Evolutionary conservation across 2,888 invertebrate species (phyloP), one percentile per base, ranked within the genome.

Genomic region (Tetragonisca angustula): DNA sequence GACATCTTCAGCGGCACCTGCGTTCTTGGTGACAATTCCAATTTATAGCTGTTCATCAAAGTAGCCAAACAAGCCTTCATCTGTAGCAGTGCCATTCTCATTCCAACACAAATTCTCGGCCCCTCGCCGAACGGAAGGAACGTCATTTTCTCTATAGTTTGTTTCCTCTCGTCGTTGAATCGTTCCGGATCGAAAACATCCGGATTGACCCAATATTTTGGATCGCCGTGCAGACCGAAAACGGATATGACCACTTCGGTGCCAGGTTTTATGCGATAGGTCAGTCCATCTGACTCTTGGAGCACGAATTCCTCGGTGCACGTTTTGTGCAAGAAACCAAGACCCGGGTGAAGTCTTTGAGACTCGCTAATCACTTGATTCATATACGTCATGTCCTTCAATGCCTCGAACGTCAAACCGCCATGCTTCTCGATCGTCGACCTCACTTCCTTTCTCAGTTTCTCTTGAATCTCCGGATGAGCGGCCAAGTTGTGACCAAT

Each of bases 361-460:
- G 93, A 89, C 61, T 93, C 93, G 27, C 56, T 85, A 1, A 95
- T 88, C 1, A 95, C 95, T 93, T 95, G 95, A 73, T 95, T 95
- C 87, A 96, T 89, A 86, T 95, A 96, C 19, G 93, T 93, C 95
- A 96, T 95, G 50, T 95, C 95, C 62, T 94, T 93, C 3, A 96
- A 67, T 2, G 93, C 91, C 13, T 96, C 95, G 81, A 95, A 95
- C 11, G 94, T 95, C 1, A 96, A 69, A 0, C 94, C 95, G 2
- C 93, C 91, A 72, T 94, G 77, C 36, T 93, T 91, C 6, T 92
- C 87, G 27, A 95, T 84, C 17, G 91, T 86, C 1, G 87, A 77
- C 2, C 90, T 84, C 36, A 96, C 94, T 91, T 96, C 95, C 9
- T 93, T 74, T 11, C 95, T 93, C 13, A 95, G 85, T 86, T 92